Evolutionary conservation across 2,888 invertebrate species (phyloP).

Genomic region (Cheilosia pagana): DNA sequence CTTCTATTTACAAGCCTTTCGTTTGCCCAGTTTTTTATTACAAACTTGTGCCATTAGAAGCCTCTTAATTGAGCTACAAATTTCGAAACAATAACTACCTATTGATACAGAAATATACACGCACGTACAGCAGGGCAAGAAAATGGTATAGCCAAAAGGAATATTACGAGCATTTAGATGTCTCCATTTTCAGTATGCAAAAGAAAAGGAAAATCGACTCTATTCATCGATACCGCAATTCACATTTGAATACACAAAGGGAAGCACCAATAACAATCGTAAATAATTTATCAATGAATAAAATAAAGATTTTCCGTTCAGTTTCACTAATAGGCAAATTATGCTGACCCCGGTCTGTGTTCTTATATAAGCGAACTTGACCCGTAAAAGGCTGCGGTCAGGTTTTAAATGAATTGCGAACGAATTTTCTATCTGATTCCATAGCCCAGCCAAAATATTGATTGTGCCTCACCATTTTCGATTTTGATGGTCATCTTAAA

Average conservation of each 20-base stretch:
- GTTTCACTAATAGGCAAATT: constrained; percentile 65
- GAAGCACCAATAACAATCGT: constrained; percentile 66
- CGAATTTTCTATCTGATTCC: too few relatives aligned
- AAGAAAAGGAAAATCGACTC: constrained; percentile 8
- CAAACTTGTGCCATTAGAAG: too few relatives aligned
- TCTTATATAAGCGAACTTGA: constrained; percentile 42
- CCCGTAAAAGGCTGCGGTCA: constrained; percentile 31
- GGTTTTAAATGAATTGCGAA: neutral
- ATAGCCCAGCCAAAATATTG: too few relatives aligned
- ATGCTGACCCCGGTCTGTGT: constrained; percentile 43
- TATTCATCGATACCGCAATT: constrained; percentile 52
- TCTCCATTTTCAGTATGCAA: constrained; percentile 18
- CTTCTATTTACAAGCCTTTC: too few relatives aligned
- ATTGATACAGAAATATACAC: too few relatives aligned
- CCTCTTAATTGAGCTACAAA: too few relatives aligned
- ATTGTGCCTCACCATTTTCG: too few relatives aligned
- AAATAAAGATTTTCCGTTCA: constrained; percentile 62
- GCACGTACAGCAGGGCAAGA: too few relatives aligned
- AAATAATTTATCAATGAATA: constrained; percentile 70
- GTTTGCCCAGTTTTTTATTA: too few relatives aligned
- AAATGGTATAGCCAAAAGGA: neutral
- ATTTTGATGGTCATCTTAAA: too few relatives aligned
- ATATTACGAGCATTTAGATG: neutral
- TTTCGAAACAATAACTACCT: too few relatives aligned
- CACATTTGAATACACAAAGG: constrained; percentile 63